Percentiles rank a stretch among this genome's conserved stretches.
phyloP scores from a whole-genome alignment of 2,888 invertebrate species.

The Orchestes rusci region DNA sequence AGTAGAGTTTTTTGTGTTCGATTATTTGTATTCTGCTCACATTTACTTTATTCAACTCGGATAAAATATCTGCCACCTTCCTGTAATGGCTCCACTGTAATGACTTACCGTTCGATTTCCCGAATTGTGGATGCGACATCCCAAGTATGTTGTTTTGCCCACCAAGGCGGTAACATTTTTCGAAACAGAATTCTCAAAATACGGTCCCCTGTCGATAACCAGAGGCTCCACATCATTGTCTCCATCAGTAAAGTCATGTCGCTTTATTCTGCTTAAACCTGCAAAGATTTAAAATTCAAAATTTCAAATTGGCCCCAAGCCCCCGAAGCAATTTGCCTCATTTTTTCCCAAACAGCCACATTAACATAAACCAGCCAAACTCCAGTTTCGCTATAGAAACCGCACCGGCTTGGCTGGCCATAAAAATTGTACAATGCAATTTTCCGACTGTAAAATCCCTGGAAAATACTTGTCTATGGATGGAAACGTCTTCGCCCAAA shows the following conservation, averaged over 20 bases:
- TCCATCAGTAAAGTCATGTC: conserved; percentile 35
- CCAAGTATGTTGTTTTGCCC: conserved; percentile 67
- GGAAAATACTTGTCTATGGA: no score
- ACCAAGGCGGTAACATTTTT: conserved; percentile 72
- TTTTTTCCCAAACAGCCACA: neutral
- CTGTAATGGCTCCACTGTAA: no score
- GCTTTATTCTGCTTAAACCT: conserved; percentile 34
- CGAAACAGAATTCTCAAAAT: conserved; percentile 63
- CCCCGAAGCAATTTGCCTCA: neutral
- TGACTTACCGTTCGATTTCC: conserved; percentile 67
- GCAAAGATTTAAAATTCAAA: conserved; percentile 22
- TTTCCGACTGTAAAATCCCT: no score
- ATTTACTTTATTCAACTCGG: no score
- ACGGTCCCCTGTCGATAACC: conserved; percentile 54
- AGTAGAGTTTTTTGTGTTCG: no score
- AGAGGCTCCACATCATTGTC: conserved; percentile 45
- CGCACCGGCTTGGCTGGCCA: no score
- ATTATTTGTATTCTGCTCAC: no score
- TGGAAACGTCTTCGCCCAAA: no score
- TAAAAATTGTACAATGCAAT: no score
- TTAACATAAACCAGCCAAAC: no score
- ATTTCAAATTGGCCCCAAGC: neutral
- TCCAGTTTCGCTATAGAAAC: no score
- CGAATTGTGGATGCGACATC: conserved; percentile 68
- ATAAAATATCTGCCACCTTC: no score